Evolutionary conservation across 2,888 invertebrate species (phyloP).

Genomic region (Mactromeris polynyma): DNA sequence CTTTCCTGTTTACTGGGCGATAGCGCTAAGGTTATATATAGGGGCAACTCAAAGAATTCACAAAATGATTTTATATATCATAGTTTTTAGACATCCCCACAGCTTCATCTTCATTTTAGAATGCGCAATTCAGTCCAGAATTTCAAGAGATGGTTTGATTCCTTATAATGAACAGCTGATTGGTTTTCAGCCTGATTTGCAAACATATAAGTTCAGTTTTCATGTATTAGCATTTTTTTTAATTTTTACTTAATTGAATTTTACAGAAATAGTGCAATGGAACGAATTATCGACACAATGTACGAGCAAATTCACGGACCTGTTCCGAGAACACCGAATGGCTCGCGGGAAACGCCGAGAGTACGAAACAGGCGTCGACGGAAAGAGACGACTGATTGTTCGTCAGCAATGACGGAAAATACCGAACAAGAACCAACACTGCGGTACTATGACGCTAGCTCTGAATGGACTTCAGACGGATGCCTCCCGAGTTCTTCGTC

Average conservation of each 20-base stretch:
- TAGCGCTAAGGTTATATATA: too few species aligned
- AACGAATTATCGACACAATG: conserved; percentile 60
- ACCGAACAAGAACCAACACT: neutral
- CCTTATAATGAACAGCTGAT: neutral
- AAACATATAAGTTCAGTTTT: neutral
- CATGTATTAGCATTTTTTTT: neutral
- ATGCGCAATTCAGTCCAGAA: too few species aligned
- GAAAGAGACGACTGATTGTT: conserved; percentile 6
- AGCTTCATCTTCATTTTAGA: too few species aligned
- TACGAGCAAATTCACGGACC: conserved; percentile 68
- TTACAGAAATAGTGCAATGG: conserved; percentile 45
- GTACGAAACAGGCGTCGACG: conserved; percentile 60
- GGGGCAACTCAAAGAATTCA: too few species aligned
- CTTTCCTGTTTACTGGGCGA: too few species aligned
- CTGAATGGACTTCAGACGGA: conserved; percentile 50
- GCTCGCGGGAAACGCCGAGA: conserved; percentile 63
- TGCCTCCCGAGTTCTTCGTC: conserved; percentile 29
- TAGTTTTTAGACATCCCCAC: too few species aligned
- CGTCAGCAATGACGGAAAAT: neutral
- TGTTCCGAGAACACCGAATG: conserved; percentile 59
- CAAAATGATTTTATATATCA: too few species aligned
- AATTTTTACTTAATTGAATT: neutral
- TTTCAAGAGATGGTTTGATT: too few species aligned
- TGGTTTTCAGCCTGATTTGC: neutral
- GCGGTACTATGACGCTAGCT: conserved; percentile 58